Evolutionary conservation across 2,888 invertebrate species (phyloP).

Genomic region (Ptilodon capucinus): DNA sequence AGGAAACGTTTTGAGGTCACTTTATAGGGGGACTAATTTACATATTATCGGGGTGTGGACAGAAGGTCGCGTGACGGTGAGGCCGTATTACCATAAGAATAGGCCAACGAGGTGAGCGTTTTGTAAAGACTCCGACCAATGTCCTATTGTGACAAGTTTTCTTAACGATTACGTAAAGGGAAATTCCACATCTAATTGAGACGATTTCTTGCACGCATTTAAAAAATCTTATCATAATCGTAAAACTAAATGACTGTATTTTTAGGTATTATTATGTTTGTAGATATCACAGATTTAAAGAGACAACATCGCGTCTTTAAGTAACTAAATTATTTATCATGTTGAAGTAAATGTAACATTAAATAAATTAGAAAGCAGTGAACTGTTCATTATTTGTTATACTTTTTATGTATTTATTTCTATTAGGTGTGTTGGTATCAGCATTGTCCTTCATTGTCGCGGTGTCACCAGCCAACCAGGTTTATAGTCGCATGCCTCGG

Average conservation of each 20-base stretch:
- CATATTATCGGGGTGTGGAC: slow-evolving; percentile 79
- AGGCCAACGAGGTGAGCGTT: slow-evolving; percentile 70
- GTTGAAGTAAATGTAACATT: no score
- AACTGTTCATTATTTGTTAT: slow-evolving; percentile 5
- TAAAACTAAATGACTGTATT: no score
- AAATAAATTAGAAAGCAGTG: slow-evolving; percentile 5
- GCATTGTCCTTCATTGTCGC: slow-evolving; percentile 62
- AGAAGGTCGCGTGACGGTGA: slow-evolving; percentile 76
- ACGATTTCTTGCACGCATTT: slow-evolving; percentile 1
- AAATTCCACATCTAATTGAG: slow-evolving; percentile 33
- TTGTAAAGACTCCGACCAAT: slow-evolving; percentile 64
- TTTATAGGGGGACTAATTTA: slow-evolving; percentile 70
- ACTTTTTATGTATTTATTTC: slow-evolving; percentile 42
- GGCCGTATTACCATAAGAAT: slow-evolving; percentile 76
- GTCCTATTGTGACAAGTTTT: slow-evolving; percentile 60
- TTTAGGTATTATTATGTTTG: no score
- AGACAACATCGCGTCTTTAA: no score
- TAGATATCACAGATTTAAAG: no score
- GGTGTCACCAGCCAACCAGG: slow-evolving; percentile 63
- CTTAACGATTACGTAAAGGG: slow-evolving; percentile 53
- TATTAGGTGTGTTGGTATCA: slow-evolving; percentile 49
- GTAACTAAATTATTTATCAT: no score
- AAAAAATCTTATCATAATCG: background rate
- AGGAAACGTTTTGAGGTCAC: slow-evolving; percentile 73
- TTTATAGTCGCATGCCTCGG: slow-evolving; percentile 71